Percentiles rank a stretch among this genome's conserved stretches.
These are phyloP conservation scores for Synergus gifuensis DNA, from an alignment of 2,888 invertebrate species.

Conservation along the genomic window DNA sequence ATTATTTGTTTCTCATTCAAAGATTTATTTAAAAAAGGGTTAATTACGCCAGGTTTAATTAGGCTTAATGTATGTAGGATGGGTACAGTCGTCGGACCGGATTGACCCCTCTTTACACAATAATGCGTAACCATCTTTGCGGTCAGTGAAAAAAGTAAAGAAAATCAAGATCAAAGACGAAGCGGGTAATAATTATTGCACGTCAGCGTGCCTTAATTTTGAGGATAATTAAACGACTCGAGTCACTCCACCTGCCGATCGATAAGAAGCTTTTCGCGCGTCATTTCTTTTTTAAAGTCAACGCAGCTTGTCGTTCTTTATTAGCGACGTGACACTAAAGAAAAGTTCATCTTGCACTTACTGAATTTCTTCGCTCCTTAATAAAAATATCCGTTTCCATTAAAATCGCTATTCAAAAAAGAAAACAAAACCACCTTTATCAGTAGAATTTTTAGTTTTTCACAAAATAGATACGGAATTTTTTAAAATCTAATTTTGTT, in stretches of 20 bases:
- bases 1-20: background rate
- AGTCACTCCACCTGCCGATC: constrained; percentile 40
- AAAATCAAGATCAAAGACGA: constrained; percentile 41
- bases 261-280: constrained; percentile 40
- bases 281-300: constrained; percentile 13
- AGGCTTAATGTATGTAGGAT: background rate
- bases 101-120: constrained; percentile 4
- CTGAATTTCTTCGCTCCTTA: background rate
- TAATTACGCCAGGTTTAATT: background rate
- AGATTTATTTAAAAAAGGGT: background rate
- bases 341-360: constrained; percentile 10
- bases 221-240: constrained; percentile 40
- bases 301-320: constrained; percentile 33
- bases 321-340: constrained; percentile 12
- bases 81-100: background rate
- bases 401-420: background rate
- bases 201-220: constrained; percentile 66
- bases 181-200: constrained; percentile 69
- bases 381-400: background rate
- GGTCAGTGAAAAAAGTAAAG: background rate
- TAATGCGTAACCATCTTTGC: constrained; percentile 2
- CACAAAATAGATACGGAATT: no score
- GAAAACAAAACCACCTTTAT: background rate
- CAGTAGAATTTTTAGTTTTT: no score
- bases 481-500: no score